phyloP scores from a whole-genome alignment of 2,888 invertebrate species.

The Fragum whitleyi region DNA sequence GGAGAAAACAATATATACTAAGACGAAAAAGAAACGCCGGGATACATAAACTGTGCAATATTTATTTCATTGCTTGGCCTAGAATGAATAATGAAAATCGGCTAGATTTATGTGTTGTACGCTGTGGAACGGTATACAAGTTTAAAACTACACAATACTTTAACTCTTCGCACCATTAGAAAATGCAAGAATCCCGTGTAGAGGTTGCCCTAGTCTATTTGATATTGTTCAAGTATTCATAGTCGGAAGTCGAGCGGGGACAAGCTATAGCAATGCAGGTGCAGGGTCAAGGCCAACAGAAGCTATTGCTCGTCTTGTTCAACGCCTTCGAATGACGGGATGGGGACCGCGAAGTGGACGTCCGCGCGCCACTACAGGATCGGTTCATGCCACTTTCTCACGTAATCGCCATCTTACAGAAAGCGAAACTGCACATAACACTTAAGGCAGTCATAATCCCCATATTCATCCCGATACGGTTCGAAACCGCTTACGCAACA shows the following conservation, averaged over 20 bases:
- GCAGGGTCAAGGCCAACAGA: conserved; percentile 13
- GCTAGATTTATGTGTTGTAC: neutral
- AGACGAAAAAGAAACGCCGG: no score
- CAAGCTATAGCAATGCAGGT: conserved; percentile 1
- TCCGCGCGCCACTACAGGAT: conserved; percentile 13
- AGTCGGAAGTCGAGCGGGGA: neutral
- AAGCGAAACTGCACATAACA: neutral
- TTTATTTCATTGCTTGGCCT: no score
- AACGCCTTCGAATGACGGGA: neutral
- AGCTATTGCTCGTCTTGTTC: conserved; percentile 22
- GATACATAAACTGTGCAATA: no score
- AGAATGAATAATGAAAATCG: neutral
- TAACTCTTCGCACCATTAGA: neutral
- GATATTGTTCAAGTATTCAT: conserved; percentile 12
- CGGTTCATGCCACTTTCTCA: neutral
- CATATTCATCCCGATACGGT: conserved; percentile 10
- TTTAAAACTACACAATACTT: neutral
- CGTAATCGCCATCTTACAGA: conserved; percentile 14
- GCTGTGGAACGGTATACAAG: neutral
- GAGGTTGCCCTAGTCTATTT: neutral
- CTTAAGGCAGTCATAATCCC: neutral
- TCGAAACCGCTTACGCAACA: conserved; percentile 22
- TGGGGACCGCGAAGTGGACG: conserved; percentile 8
- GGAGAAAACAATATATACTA: no score
- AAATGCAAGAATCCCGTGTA: neutral